Percentiles rank a stretch among this genome's conserved stretches.
Evolutionary conservation across 2,888 invertebrate genomes (phyloP).

Genomic region (Ornithoptera priamus): DNA sequence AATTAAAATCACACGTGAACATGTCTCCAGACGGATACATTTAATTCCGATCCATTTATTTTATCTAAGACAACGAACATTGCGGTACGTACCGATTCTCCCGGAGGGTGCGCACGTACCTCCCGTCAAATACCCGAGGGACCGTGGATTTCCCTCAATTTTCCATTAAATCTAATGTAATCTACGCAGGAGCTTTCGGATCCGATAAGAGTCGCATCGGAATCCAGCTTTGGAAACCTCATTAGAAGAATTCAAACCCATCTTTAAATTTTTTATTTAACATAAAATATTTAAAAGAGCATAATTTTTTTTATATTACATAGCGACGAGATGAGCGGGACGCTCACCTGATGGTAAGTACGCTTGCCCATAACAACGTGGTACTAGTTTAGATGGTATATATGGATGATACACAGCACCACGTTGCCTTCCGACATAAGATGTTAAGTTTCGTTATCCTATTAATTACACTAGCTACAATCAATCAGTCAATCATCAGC

Average conservation of each 20-base stretch:
- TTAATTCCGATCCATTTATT: constrained; percentile 40
- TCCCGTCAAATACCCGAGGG: constrained; percentile 40
- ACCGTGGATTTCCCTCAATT: constrained; percentile 39
- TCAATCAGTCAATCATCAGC: too few species aligned
- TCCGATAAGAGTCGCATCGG: constrained; percentile 6
- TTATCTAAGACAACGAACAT: constrained; percentile 31
- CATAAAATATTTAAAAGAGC: too few species aligned
- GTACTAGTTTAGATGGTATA: too few species aligned
- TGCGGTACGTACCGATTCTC: constrained; percentile 1
- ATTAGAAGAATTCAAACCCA: background rate
- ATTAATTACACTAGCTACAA: too few species aligned
- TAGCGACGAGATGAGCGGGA: too few species aligned
- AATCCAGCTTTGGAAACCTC: constrained; percentile 17
- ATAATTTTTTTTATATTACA: too few species aligned
- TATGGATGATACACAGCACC: too few species aligned
- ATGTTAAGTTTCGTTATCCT: too few species aligned
- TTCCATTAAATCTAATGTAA: constrained; percentile 43
- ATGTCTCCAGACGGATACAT: constrained; percentile 31
- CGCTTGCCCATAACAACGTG: too few species aligned
- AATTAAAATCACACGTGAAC: constrained; percentile 30
- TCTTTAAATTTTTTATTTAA: background rate
- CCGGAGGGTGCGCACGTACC: constrained; percentile 19
- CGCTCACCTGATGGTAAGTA: too few species aligned
- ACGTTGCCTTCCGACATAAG: too few species aligned
- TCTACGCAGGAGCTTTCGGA: constrained; percentile 21